Base-by-base conservation (phyloP, 1,140 invertebrate genomes). In the Tetragnatha versicolor region DNA sequence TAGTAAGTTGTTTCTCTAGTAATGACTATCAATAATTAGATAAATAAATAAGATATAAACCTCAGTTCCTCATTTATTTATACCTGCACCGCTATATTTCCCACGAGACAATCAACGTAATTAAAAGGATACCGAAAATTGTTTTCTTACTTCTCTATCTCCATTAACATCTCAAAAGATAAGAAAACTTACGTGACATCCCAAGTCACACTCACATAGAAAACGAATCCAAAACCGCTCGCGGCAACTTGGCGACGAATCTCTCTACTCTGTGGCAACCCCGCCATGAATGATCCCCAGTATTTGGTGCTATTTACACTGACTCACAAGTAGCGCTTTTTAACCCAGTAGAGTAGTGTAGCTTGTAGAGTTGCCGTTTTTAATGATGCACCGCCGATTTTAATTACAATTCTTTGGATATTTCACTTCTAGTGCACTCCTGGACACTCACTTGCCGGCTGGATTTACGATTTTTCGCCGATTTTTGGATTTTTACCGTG, bases 261-360 rank as follows among this genome's bases (percentile, higher is more conserved):
- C 65, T 25, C 29, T 35, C 47, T 17, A 9, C 9, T 14, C n/a
- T 60, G 29, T 27, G 33, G 53, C 69, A 73, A 73, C 69, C 68
- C 51, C 53, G 58, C 60, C 29, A 73, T 73, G 69, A 73, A 73
- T 58, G 69, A 60, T 73, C 69, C 69, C 60, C 37, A 55, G 69
- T 60, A n/a, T 55, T 73, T 45, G 53, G 37, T 45, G 69, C 53
- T 60, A 45, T 73, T 73, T 45, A 29, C 53, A 10, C 31, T 58
- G 37, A 31, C 69, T 73, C 53, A 45, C 31, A 53, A 27, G 68
- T 55, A 60, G 69, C 69, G 53, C 37, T 45, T 39, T 73, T 45
- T 42, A 14, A 29, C 69, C 35, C 12, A 9, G 33, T 42, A 22
- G 12, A 12, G 27, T 61, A 22, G 12, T 7, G 27, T 61, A 3